A percentile compares a stretch with the other conserved stretches of the same genome.
phyloP scores from a whole-genome alignment of 2,797 vertebrate species.

The Anabas testudineus region DNA sequence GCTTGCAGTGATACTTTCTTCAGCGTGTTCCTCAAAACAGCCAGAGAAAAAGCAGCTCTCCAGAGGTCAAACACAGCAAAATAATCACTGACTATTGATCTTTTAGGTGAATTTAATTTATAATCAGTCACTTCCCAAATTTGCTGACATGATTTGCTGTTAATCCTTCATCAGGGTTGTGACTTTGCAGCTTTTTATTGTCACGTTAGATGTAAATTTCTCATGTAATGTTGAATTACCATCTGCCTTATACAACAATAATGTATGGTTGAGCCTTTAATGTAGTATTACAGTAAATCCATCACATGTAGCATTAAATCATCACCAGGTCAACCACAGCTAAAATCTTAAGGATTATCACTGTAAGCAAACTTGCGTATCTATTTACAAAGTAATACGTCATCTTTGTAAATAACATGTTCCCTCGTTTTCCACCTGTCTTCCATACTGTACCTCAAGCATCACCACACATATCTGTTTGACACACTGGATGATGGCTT shows the following conservation, averaged over 20 bases:
- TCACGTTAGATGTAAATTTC: no score
- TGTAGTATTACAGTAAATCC: no score
- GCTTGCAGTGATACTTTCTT: background rate
- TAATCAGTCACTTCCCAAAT: background rate
- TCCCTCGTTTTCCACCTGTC: background rate
- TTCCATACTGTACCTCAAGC: slow-evolving; percentile 91
- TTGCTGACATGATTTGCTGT: background rate
- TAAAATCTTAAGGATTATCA: no score
- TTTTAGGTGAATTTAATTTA: background rate
- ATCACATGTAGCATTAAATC: no score
- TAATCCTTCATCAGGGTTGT: background rate
- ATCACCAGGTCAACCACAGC: no score
- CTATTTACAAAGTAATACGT: no score
- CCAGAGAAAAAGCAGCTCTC: background rate
- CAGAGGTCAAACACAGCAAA: background rate
- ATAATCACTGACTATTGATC: background rate
- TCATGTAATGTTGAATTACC: no score
- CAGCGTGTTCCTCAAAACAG: background rate
- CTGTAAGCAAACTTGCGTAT: no score
- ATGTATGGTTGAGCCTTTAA: no score
- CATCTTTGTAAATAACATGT: no score
- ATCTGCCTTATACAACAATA: no score
- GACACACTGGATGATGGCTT: slow-evolving; percentile 98
- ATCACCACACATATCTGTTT: slow-evolving; percentile 99
- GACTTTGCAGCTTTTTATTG: no score